A percentile compares a stretch with the other conserved stretches of the same genome.
phyloP scores from a whole-genome alignment of 1,140 invertebrate species.

The Eupristina koningsbergeri region DNA sequence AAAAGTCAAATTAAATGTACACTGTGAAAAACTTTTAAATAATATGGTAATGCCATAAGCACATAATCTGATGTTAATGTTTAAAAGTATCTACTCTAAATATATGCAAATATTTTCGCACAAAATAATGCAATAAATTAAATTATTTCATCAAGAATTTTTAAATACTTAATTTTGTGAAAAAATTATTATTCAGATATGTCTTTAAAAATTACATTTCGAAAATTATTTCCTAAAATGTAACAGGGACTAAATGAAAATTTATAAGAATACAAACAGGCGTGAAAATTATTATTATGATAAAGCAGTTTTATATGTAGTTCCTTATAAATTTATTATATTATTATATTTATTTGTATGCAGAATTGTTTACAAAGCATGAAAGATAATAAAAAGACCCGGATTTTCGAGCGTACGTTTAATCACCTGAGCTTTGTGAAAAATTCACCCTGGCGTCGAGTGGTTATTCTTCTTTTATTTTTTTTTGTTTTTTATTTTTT shows the following conservation, averaged over 20 bases:
- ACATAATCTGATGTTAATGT: too few species aligned
- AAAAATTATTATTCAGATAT: too few species aligned
- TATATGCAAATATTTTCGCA: too few species aligned
- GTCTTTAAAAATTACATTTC: too few species aligned
- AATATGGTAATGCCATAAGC: too few species aligned
- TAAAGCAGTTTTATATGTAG: not conserved
- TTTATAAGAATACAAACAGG: not conserved
- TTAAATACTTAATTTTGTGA: too few species aligned
- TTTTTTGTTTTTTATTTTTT: not conserved
- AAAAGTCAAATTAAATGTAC: too few species aligned
- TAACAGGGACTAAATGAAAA: not conserved
- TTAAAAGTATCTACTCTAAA: too few species aligned
- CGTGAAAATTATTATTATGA: not conserved
- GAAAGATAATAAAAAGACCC: constrained; percentile 24
- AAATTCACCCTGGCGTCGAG: constrained; percentile 18
- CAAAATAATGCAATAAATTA: too few species aligned
- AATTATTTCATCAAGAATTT: too few species aligned
- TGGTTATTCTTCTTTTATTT: not conserved
- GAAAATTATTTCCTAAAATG: not conserved
- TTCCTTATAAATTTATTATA: too few species aligned
- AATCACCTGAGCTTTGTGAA: constrained; percentile 20
- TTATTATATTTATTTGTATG: constrained; percentile 3
- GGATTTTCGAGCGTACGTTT: constrained; percentile 1
- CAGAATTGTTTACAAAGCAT: not conserved
- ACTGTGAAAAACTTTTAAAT: too few species aligned